Conservation (phyloP, 2,888 invertebrate genomes). For the Balanococcus diminutus region DNA sequence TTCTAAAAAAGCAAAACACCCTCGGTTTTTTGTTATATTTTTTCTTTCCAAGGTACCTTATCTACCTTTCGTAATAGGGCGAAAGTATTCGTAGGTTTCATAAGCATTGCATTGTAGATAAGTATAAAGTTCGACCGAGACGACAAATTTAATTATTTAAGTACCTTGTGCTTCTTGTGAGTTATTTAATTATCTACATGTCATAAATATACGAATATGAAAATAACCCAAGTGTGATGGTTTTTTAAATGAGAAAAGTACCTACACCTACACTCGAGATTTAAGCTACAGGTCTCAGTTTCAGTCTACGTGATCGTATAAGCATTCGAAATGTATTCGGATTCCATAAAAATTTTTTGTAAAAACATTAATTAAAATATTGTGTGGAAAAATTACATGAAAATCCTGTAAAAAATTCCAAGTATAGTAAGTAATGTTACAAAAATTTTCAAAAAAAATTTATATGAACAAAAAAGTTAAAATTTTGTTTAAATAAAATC, state of each 20-base stretch:
- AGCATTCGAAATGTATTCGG: too few relatives aligned
- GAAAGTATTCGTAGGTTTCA: neutral
- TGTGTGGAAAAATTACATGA: too few relatives aligned
- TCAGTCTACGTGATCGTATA: too few relatives aligned
- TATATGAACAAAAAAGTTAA: too few relatives aligned
- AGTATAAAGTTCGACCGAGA: neutral
- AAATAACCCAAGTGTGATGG: too few relatives aligned
- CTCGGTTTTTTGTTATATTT: neutral
- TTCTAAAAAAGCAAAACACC: neutral
- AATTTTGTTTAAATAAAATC: too few relatives aligned
- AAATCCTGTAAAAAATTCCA: too few relatives aligned
- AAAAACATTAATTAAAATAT: too few relatives aligned
- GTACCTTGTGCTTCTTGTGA: neutral
- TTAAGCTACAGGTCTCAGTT: neutral
- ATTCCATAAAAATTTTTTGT: too few relatives aligned
- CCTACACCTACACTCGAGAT: too few relatives aligned
- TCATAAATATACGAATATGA: neutral
- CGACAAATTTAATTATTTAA: neutral
- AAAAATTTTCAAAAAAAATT: too few relatives aligned
- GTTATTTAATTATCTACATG: neutral
- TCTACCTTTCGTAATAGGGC: neutral
- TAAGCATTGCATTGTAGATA: neutral
- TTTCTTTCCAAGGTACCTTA: neutral
- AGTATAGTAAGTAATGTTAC: too few relatives aligned
- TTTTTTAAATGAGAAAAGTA: neutral